Evolutionary conservation across 2,797 vertebrate species (phyloP).

Genomic region (Rhabdophis nuchalis): DNA sequence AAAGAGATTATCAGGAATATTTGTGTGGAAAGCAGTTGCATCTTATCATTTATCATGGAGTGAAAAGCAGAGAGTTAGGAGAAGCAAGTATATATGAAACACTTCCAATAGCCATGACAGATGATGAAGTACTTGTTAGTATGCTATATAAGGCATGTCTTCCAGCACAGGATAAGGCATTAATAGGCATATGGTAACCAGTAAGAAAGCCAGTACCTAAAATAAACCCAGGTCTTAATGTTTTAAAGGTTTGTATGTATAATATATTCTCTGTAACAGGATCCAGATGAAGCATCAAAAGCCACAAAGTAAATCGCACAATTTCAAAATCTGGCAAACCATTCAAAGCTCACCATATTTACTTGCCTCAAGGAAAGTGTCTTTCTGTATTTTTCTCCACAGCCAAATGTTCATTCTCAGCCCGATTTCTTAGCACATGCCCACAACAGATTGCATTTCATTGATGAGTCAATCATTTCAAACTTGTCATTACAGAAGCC

Average conservation of each 20-base stretch:
- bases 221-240: neutral
- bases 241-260: neutral
- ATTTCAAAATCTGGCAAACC: slow-evolving; percentile 30
- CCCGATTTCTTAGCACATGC: slow-evolving; percentile 36
- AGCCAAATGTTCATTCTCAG: slow-evolving; percentile 49
- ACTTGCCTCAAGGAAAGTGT: slow-evolving; percentile 30
- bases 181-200: neutral
- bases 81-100: neutral
- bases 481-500: slow-evolving; percentile 60
- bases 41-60: neutral
- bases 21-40: neutral
- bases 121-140: neutral
- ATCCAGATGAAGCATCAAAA: neutral
- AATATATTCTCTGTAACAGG: neutral
- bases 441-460: slow-evolving; percentile 69
- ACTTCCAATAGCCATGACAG: neutral
- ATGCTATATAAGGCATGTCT: neutral
- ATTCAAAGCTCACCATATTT: slow-evolving; percentile 35
- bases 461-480: slow-evolving; percentile 66
- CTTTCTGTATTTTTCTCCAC: slow-evolving; percentile 20
- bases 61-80: neutral
- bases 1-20: neutral
- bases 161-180: neutral
- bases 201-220: neutral
- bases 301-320: neutral